Evolutionary conservation across 2,113 vertebrate genomes (phyloP).

Genomic region (Thunnus maccoyii): DNA sequence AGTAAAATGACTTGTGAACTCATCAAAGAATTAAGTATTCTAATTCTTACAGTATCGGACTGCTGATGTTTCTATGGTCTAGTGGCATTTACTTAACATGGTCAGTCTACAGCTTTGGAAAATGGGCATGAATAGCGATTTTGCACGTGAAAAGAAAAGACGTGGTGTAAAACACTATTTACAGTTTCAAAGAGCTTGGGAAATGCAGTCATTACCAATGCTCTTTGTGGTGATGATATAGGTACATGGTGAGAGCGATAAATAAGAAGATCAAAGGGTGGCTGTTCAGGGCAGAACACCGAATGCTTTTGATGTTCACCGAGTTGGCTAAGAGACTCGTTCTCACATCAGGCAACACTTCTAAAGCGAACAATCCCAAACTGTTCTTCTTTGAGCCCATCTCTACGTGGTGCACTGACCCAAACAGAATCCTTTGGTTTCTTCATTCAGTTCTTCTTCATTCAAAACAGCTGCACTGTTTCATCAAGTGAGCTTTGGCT

Average conservation of each 20-base stretch:
- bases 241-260: not conserved
- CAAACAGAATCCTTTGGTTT: not conserved
- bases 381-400: constrained; percentile 9
- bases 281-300: not conserved
- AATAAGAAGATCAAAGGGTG: constrained; percentile 7
- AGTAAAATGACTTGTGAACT: not conserved
- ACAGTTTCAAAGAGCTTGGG: constrained; percentile 4
- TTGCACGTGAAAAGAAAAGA: not conserved
- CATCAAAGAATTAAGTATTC: not conserved
- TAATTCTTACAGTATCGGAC: not conserved
- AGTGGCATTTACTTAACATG: too few relatives aligned
- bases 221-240: constrained; percentile 33
- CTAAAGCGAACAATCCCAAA: not conserved
- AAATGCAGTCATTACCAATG: not conserved
- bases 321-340: not conserved
- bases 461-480: too few relatives aligned
- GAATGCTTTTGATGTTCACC: rapidly evolving
- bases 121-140: not conserved
- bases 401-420: not conserved
- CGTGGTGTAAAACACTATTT: not conserved
- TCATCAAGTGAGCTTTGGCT: too few relatives aligned
- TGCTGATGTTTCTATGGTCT: not conserved
- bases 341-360: not conserved
- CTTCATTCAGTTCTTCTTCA: not conserved
- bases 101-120: too few relatives aligned